Percentiles rank a stretch among this genome's conserved stretches.
phyloP scores from a whole-genome alignment of 2,888 invertebrate species.

The Marasmarcha lunaedactyla region DNA sequence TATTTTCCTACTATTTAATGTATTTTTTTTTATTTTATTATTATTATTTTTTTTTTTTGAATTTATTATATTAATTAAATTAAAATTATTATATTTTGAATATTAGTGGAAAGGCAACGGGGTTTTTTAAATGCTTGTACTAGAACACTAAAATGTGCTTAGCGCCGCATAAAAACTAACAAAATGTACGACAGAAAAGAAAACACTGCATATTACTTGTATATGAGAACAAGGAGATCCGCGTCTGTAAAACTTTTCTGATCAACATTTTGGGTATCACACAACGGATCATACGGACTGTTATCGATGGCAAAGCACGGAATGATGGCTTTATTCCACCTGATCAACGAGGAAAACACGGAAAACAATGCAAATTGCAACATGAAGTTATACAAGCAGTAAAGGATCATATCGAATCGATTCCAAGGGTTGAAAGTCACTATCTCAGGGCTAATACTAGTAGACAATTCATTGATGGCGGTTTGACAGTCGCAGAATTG shows the following conservation, averaged over 20 bases:
- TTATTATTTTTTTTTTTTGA: too few species aligned
- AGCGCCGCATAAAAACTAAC: conserved; percentile 7
- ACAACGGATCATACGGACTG: conserved; percentile 7
- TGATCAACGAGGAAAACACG: conserved; percentile 19
- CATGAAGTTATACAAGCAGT: conserved; percentile 19
- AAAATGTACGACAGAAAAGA: conserved; percentile 6
- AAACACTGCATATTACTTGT: conserved; percentile 8
- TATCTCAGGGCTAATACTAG: too few species aligned
- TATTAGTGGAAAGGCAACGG: too few species aligned
- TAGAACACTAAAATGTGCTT: conserved; percentile 4
- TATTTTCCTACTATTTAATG: too few species aligned
- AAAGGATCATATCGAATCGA: conserved; percentile 21
- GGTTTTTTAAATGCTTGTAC: conserved; percentile 11
- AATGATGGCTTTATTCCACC: not conserved
- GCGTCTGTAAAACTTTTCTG: too few species aligned
- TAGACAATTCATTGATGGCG: conserved; percentile 22
- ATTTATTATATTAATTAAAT: too few species aligned
- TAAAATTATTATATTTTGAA: too few species aligned
- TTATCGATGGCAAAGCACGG: conserved; percentile 3
- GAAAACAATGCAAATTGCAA: conserved; percentile 17
- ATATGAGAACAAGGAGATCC: conserved; percentile 6
- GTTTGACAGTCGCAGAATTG: conserved; percentile 18
- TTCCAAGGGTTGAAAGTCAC: too few species aligned
- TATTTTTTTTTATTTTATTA: too few species aligned
- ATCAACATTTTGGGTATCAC: conserved; percentile 10